Evolutionary conservation across 2,888 invertebrate species (phyloP).

Genomic region (Zaprionus bogoriensis): DNA sequence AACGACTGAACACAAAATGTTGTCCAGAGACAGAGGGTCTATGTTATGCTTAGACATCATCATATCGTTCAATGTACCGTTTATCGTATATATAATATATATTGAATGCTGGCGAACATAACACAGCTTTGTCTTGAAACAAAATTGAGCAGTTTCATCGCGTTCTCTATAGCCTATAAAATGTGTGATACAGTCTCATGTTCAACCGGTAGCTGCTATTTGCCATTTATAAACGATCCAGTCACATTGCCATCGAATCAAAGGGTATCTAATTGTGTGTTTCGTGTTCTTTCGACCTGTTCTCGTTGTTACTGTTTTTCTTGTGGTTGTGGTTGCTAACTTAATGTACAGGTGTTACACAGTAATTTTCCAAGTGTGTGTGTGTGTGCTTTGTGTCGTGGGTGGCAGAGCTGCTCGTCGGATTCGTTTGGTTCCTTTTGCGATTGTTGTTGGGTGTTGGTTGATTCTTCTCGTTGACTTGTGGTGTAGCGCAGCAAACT

Average conservation of each 20-base stretch:
- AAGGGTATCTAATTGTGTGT: neutral
- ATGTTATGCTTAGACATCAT: neutral
- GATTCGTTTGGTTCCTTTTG: slow-evolving; percentile 36
- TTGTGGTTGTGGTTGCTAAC: too few species aligned
- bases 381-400: slow-evolving; percentile 1
- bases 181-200: slow-evolving; percentile 21
- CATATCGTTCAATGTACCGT: slow-evolving; percentile 3
- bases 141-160: slow-evolving; percentile 49
- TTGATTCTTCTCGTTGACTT: slow-evolving; percentile 8
- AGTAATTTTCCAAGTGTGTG: neutral
- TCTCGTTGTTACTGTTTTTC: slow-evolving; percentile 18
- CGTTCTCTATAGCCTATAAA: slow-evolving; percentile 15
- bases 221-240: slow-evolving; percentile 21
- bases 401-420: slow-evolving; percentile 19
- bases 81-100: neutral
- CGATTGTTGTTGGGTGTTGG: slow-evolving; percentile 20
- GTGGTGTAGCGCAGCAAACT: slow-evolving; percentile 24
- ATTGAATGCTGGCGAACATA: slow-evolving; percentile 26
- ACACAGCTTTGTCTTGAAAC: slow-evolving; percentile 47
- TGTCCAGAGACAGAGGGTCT: neutral
- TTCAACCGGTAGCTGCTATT: slow-evolving; percentile 30
- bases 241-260: slow-evolving; percentile 13
- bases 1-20: slow-evolving; percentile 16
- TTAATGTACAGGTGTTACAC: slow-evolving; percentile 23
- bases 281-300: neutral